Evolutionary conservation across 1,140 invertebrate genomes (phyloP).

Genomic region (Anastrepha obliqua): DNA sequence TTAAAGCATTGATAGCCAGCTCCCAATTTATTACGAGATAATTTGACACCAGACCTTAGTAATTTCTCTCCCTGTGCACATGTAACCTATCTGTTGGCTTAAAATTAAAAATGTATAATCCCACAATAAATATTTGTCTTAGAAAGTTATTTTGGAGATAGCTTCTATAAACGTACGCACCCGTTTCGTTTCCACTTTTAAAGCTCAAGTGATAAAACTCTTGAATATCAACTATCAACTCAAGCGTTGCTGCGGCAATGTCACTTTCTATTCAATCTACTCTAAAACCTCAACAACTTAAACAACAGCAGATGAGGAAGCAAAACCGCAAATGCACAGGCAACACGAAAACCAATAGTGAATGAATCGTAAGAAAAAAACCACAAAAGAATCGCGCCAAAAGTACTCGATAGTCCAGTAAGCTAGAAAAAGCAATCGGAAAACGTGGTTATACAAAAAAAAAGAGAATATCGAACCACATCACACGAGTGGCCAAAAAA

Average conservation of each 20-base stretch:
- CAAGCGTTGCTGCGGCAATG: background rate
- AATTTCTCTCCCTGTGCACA: too few relatives aligned
- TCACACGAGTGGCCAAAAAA: conserved; percentile 17
- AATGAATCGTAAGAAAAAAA: background rate
- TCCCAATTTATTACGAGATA: too few relatives aligned
- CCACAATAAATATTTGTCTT: too few relatives aligned
- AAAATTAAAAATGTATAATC: too few relatives aligned
- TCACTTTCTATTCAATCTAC: conserved; percentile 33
- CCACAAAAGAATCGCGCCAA: conserved; percentile 10
- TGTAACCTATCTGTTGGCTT: too few relatives aligned
- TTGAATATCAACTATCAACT: background rate
- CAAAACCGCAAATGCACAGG: background rate
- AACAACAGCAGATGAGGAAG: background rate
- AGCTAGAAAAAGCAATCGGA: background rate
- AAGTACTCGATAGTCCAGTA: background rate
- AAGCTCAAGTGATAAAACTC: background rate
- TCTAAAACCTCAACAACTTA: background rate
- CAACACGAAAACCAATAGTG: conserved; percentile 13
- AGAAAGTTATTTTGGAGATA: too few relatives aligned
- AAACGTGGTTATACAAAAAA: conserved; percentile 1
- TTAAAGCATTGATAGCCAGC: too few relatives aligned
- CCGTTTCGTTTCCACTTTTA: background rate
- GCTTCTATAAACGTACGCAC: too few relatives aligned
- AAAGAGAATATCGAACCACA: background rate
- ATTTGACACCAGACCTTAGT: too few relatives aligned